phyloP scores from a whole-genome alignment of 2,888 invertebrate species.

The Dermolepida albohirtum region DNA sequence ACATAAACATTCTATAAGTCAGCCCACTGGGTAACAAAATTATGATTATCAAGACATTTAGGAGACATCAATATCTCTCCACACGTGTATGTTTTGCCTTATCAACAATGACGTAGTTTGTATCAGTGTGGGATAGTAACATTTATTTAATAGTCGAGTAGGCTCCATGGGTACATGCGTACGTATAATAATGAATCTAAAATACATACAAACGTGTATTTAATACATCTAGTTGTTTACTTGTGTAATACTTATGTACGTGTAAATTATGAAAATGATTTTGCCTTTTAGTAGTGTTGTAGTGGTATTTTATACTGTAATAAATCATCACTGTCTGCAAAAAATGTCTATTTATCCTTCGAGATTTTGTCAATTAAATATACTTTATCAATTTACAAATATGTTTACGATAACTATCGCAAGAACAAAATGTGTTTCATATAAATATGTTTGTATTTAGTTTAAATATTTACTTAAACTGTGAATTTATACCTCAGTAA shows the following conservation, averaged over 20 bases:
- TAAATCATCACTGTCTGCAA: no score
- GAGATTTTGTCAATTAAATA: no score
- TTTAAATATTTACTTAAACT: no score
- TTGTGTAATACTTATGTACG: constrained; percentile 25
- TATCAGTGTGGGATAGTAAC: constrained; percentile 13
- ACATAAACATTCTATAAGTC: neutral
- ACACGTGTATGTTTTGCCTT: constrained; percentile 18
- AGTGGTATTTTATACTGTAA: no score
- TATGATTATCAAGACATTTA: constrained; percentile 25
- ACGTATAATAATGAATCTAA: neutral
- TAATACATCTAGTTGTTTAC: constrained; percentile 14
- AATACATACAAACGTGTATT: constrained; percentile 3
- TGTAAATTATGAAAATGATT: constrained; percentile 24
- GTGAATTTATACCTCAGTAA: no score
- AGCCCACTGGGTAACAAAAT: constrained; percentile 19
- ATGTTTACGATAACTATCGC: no score
- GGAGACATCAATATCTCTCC: neutral
- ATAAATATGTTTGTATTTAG: no score
- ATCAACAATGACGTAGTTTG: constrained; percentile 24
- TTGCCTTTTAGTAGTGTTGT: neutral
- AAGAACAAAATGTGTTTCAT: no score
- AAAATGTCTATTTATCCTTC: no score
- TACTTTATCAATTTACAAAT: no score
- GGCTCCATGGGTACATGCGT: constrained; percentile 5
- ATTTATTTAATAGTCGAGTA: constrained; percentile 31